Percentiles rank a stretch among this genome's conserved stretches.
phyloP scores from a whole-genome alignment of 2,888 invertebrate species.

The Limnephilus marmoratus region DNA sequence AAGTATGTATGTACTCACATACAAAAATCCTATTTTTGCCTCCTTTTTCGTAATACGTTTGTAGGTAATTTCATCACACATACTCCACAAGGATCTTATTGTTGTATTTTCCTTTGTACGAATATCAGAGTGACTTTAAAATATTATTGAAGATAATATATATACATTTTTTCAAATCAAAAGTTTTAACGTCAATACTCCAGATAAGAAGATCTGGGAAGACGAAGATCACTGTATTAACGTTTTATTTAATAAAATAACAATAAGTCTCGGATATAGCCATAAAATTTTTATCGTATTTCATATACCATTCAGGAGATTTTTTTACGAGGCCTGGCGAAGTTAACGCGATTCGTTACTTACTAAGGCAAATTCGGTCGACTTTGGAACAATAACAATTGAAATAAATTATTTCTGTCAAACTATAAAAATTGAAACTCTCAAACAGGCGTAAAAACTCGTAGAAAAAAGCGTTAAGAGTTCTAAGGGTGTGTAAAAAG shows the following conservation, averaged over 20 bases:
- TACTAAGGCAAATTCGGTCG: background rate
- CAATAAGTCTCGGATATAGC: background rate
- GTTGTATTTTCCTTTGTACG: background rate
- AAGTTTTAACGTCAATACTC: background rate
- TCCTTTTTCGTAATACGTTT: background rate
- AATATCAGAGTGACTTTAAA: background rate
- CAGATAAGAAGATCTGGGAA: background rate
- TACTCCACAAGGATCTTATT: background rate
- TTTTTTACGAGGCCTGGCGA: background rate
- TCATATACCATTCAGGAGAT: background rate
- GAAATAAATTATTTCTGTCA: constrained; percentile 42
- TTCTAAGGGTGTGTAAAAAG: constrained; percentile 42
- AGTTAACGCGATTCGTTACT: background rate
- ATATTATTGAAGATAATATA: background rate
- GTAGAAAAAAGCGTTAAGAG: constrained; percentile 19
- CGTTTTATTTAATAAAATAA: background rate
- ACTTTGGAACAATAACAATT: constrained; percentile 15
- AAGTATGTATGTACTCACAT: too few relatives aligned
- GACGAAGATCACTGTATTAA: background rate
- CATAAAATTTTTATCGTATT: background rate
- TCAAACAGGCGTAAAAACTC: constrained; percentile 38
- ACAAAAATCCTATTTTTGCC: background rate
- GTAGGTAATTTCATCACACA: background rate
- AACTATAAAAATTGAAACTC: constrained; percentile 41
- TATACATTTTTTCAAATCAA: background rate